phyloP scores from a whole-genome alignment of 1,140 invertebrate species.

The Plectrocnemia conspersa region DNA sequence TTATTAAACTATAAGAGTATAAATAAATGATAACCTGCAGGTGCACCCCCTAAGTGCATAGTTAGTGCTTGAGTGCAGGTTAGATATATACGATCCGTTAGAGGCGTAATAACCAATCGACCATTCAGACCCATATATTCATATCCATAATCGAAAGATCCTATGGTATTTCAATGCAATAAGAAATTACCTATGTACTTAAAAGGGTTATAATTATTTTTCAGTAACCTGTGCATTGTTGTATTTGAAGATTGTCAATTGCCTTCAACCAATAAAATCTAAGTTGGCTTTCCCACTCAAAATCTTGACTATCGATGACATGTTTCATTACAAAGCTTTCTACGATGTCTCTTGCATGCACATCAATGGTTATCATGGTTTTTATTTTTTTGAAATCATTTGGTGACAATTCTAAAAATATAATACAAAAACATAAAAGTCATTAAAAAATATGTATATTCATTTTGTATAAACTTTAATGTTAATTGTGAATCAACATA shows the following conservation, averaged over 20 bases:
- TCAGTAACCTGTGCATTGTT: slow-evolving; percentile 80
- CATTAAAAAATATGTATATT: not conserved
- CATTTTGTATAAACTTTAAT: not conserved
- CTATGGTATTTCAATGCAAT: slow-evolving; percentile 38
- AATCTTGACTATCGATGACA: slow-evolving; percentile 76
- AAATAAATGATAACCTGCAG: slow-evolving; percentile 55
- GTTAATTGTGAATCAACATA: slow-evolving; percentile 1
- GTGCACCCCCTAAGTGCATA: slow-evolving; percentile 84
- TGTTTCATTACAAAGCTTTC: slow-evolving; percentile 82
- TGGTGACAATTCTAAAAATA: slow-evolving; percentile 55
- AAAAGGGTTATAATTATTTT: slow-evolving; percentile 5
- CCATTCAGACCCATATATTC: slow-evolving; percentile 93
- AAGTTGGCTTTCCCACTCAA: slow-evolving; percentile 89
- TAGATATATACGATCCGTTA: slow-evolving; percentile 87
- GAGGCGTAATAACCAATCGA: slow-evolving; percentile 81
- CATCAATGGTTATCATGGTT: slow-evolving; percentile 82
- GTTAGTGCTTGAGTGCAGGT: slow-evolving; percentile 87
- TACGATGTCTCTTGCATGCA: slow-evolving; percentile 85
- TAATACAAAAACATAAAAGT: not conserved
- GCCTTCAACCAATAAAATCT: slow-evolving; percentile 86
- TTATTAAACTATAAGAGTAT: not conserved
- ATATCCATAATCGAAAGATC: slow-evolving; percentile 82
- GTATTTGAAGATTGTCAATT: slow-evolving; percentile 73
- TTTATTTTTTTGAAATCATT: slow-evolving; percentile 86
- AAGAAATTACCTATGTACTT: not conserved